phyloP scores from a whole-genome alignment of 2,888 invertebrate species.

The Lomographa bimaculata region DNA sequence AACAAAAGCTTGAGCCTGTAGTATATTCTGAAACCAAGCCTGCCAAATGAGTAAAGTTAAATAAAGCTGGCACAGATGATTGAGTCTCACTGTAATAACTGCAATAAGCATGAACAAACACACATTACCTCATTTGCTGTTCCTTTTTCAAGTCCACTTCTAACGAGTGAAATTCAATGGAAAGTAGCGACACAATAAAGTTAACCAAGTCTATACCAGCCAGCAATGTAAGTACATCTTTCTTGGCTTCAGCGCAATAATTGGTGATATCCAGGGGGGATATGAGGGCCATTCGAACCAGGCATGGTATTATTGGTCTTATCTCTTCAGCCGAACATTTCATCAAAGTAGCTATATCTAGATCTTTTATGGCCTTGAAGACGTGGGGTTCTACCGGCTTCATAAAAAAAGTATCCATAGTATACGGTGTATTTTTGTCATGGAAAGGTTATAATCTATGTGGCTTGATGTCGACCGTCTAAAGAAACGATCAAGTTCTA shows the following conservation, averaged over 20 bases:
- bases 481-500: too few species aligned
- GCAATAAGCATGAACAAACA: too few species aligned
- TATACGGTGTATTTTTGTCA: slow-evolving; percentile 2
- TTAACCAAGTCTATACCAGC: slow-evolving; percentile 97
- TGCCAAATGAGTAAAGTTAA: too few species aligned
- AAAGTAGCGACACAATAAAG: slow-evolving; percentile 95
- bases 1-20: too few species aligned
- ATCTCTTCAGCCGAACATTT: slow-evolving; percentile 91
- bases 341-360: slow-evolving; percentile 89
- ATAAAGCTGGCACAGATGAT: too few species aligned
- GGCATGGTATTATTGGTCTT: slow-evolving; percentile 94
- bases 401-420: slow-evolving; percentile 66
- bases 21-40: too few species aligned
- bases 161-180: slow-evolving; percentile 96
- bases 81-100: too few species aligned
- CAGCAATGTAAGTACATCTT: slow-evolving; percentile 93
- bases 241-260: slow-evolving; percentile 92
- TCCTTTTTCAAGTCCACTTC: slow-evolving; percentile 97
- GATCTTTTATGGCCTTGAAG: slow-evolving; percentile 91
- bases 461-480: too few species aligned
- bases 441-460: background rate
- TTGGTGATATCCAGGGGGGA: slow-evolving; percentile 94
- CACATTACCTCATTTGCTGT: slow-evolving; percentile 92
- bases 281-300: slow-evolving; percentile 95
- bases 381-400: slow-evolving; percentile 87